Percentiles rank a stretch among this genome's conserved stretches.
These are phyloP conservation scores for Eupeodes latifasciatus DNA, from an alignment of 2,888 invertebrate species.

Conservation along the genomic window DNA sequence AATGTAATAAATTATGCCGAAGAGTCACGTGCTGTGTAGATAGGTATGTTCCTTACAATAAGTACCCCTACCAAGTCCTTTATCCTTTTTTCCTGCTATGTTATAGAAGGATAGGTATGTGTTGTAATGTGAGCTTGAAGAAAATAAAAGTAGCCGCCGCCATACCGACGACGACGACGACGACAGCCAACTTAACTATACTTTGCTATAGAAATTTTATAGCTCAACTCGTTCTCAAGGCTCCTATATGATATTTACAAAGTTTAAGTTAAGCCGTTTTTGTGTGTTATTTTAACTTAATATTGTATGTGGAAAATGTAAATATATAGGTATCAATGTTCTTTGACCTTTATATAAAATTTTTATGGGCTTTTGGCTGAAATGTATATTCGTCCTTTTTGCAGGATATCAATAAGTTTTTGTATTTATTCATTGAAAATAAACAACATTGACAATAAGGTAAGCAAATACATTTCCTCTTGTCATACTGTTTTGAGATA, in stretches of 20 bases:
- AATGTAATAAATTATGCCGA: constrained; percentile 72
- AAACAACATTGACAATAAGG: not conserved
- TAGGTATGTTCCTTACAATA: constrained; percentile 35
- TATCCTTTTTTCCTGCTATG: not conserved
- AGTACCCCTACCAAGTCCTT: not conserved
- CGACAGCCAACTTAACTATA: constrained; percentile 46
- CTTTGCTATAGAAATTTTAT: constrained; percentile 55
- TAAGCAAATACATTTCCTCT: not conserved
- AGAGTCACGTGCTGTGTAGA: constrained; percentile 67
- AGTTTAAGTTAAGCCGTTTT: not conserved
- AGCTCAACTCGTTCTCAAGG: constrained; percentile 54
- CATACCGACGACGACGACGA: constrained; percentile 13
- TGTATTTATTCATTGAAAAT: not conserved
- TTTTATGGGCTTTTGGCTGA: not conserved
- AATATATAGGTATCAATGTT: constrained; percentile 23
- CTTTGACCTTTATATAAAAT: constrained; percentile 6
- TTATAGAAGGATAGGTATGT: not conserved
- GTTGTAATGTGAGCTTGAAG: constrained; percentile 55
- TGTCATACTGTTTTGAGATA: not conserved
- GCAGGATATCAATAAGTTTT: not conserved
- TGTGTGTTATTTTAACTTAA: not conserved
- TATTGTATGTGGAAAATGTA: not conserved
- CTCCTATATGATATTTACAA: not conserved
- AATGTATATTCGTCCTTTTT: not conserved
- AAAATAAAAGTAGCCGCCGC: constrained; percentile 6